phyloP scores from a whole-genome alignment of 2,113 vertebrate genomes.

The Chascanopsetta lugubris region DNA sequence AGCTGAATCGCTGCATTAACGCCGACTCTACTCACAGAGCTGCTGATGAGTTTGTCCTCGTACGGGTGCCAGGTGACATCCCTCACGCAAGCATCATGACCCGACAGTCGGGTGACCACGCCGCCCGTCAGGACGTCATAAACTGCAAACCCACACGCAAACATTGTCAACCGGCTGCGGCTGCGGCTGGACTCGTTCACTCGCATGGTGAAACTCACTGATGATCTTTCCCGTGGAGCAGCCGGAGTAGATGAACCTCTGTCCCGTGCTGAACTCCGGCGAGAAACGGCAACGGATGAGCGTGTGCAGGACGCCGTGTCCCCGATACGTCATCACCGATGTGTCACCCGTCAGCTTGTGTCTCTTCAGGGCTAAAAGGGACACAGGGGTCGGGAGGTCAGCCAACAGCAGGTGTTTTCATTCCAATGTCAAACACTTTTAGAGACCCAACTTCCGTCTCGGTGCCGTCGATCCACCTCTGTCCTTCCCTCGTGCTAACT shows the following conservation, averaged over 20 bases:
- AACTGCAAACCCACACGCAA: conserved; percentile 71
- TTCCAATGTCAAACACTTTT: neutral
- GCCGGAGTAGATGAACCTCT: conserved; percentile 91
- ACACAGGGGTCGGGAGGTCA: neutral
- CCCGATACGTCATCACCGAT: conserved; percentile 92
- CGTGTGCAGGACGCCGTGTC: conserved; percentile 91
- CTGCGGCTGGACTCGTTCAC: neutral
- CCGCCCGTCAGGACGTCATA: conserved; percentile 88
- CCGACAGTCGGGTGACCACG: conserved; percentile 85
- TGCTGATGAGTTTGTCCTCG: conserved; percentile 90
- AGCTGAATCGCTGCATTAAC: neutral
- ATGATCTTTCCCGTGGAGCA: conserved; percentile 91
- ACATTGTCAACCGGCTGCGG: neutral
- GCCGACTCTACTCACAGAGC: conserved; percentile 87
- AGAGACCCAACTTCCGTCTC: neutral
- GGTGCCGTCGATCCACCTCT: neutral
- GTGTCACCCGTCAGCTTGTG: conserved; percentile 89
- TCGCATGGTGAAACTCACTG: conserved; percentile 77
- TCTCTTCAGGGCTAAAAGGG: conserved; percentile 83
- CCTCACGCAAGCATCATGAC: conserved; percentile 90
- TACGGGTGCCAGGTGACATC: conserved; percentile 93
- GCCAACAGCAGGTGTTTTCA: neutral
- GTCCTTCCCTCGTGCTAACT: neutral
- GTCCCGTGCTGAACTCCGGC: conserved; percentile 87
- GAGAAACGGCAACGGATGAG: conserved; percentile 93